Base-by-base conservation (phyloP, 2,888 invertebrate species). In the Eumerus sabulonum region DNA sequence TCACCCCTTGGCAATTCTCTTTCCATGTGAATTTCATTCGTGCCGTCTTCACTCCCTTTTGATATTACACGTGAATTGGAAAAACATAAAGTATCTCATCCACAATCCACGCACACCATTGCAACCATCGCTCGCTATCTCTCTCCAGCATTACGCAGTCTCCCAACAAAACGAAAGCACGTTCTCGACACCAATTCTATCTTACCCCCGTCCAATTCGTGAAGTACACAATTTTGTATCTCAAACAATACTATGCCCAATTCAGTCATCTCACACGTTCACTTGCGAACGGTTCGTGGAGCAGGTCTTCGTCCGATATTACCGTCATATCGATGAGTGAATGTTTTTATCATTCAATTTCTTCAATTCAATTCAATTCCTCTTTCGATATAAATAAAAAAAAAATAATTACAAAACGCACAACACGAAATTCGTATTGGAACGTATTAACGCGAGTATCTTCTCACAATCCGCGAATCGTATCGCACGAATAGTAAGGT, bases 221-320 rank as follows among this genome's bases (percentile, higher is more conserved):
- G n/a, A 63, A 51, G 27, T 40, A 19, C 16, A 73, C 45, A 14
- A 66, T 54, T 66, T 60, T 19, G 18, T 27, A 27, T 60, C 59
- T 48, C 60, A 71, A 60, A 53, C 19, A 59, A 47, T 47, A 70
- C 38, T 17, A 42, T 59, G 66, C 60, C 50, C 47, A 76, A 66
- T 50, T 70, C 64, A 76, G 76, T 76, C 66, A 40, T 50, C 71
- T 66, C 60, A 62, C 66, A 66, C 54, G 66, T 56, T 38, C 50
- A 62, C 44, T 56, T 35, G 60, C 56, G 76, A 38, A 9, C 64
- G 71, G 76, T 66, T 66, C 71, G 60, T 48, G 76, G 11, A 17
- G 16, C n/a, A 13, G 42, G 7, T 17, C 9, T 51, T 42, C 18
- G 48, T 44, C 48, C 19, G 14, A n/a, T 66, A 42, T 36, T 14